Evolutionary conservation across 2,113 vertebrate genomes (phyloP), one percentile per base, ranked within the genome.

Genomic region (Pygathrix nemaeus): DNA sequence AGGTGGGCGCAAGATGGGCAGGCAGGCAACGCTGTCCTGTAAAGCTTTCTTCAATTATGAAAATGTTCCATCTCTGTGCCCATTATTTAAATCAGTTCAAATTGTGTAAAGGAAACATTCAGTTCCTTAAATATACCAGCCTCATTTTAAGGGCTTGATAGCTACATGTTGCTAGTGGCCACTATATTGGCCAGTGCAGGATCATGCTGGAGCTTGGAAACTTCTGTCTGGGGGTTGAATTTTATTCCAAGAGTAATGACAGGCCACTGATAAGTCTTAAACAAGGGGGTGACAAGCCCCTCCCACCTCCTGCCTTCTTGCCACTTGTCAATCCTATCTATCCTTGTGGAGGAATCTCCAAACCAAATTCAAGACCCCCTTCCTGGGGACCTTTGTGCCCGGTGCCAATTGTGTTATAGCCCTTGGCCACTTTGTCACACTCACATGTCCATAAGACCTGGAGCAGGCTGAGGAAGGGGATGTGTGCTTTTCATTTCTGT

Each of bases 1-100:
- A 6, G 5, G 59, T 13, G 50, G 2, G 5, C 30, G 14, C 0
- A 0, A 52, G 43, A 23, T 18, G 55, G 43, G 45, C 18, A 8
- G 35, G 32, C 16, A 5, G 81, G 16, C 27, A 32, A 38, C 1
- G 0, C 50, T 8, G 20, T 32, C 43, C 85, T 3, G 30, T 21
- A 14, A 5, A 8, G 17, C 64, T 57, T 12, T 2, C 21, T 38
- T 64, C 5, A 32, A 3, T 2, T 20, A 40, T 0, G 3, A 50
- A 20, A 14, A 40, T 4, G 8, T 43, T 50, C 70, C 18, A 0
- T 9, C 2, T 95, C 94, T n/a, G 61, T 4, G 35, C 8, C 43
- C 59, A 8, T 50, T 20, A n/a, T 48, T 86, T 50, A 45, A 2
- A 14, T 59, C 80, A 27, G 32, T 40, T 27, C 18, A 14, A 55